Conservation (phyloP, 2,113 vertebrate genomes). For the Shinisaurus crocodilurus region DNA sequence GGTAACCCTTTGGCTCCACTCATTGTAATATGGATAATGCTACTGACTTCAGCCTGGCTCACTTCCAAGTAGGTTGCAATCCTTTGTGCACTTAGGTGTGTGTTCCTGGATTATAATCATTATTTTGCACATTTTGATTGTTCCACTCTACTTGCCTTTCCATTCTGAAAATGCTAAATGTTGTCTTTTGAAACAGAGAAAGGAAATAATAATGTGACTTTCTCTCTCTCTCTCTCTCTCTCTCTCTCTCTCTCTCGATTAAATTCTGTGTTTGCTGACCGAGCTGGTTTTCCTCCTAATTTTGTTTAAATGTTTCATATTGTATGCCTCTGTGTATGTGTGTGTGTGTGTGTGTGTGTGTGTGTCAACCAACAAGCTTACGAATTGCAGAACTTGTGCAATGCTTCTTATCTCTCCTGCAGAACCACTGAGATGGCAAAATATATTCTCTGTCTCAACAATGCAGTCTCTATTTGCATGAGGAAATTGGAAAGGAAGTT, state of each 20-base stretch:
- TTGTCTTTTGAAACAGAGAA: neutral
- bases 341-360: constrained; percentile 33
- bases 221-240: constrained; percentile 1
- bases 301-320: constrained; percentile 77
- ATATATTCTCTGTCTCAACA: constrained; percentile 79
- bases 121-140: neutral
- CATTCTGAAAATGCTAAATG: neutral
- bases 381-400: constrained; percentile 74
- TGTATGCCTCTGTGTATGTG: neutral
- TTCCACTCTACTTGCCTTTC: neutral
- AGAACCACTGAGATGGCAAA: constrained; percentile 84
- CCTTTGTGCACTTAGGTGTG: neutral
- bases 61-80: neutral
- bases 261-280: constrained; percentile 72
- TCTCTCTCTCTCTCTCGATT: constrained; percentile 44
- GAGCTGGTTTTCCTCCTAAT: constrained; percentile 72
- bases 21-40: too few species aligned
- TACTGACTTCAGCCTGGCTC: neutral
- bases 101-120: neutral
- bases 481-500: constrained; percentile 81
- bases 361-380: constrained; percentile 76
- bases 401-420: constrained; percentile 76
- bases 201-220: neutral
- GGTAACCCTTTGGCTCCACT: too few species aligned
- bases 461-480: constrained; percentile 79